These are phyloP conservation scores for Cecidostiba fungosa DNA, from an alignment of 2,888 invertebrate genomes.

Conservation along the genomic window DNA sequence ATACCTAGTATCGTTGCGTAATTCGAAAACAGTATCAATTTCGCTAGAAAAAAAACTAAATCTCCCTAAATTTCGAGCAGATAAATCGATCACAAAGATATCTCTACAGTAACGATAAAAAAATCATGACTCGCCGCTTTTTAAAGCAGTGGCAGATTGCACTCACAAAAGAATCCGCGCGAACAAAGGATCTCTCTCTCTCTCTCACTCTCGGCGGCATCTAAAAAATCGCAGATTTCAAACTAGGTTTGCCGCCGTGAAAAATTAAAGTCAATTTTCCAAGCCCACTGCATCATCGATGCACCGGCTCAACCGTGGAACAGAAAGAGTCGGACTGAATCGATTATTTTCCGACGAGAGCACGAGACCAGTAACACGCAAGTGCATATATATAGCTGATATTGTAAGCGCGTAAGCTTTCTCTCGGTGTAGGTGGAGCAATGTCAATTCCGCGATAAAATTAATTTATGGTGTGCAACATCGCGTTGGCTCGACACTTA, in stretches of 20 bases:
- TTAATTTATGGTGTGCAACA: slow-evolving; percentile 46
- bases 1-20: too few species aligned
- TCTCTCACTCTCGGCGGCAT: neutral
- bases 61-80: too few species aligned
- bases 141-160: too few species aligned
- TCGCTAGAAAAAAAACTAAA: too few species aligned
- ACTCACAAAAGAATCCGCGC: neutral
- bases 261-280: slow-evolving; percentile 37
- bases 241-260: neutral
- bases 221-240: neutral
- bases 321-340: neutral
- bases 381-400: neutral
- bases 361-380: slow-evolving; percentile 18
- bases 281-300: neutral
- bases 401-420: neutral
- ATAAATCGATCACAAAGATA: neutral
- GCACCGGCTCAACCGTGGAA: neutral
- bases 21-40: too few species aligned
- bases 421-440: neutral
- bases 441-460: slow-evolving; percentile 59
- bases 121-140: neutral
- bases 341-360: slow-evolving; percentile 4
- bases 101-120: neutral
- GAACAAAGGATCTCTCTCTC: neutral
- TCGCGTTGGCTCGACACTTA: neutral